Base-by-base conservation (phyloP, 2,797 vertebrate genomes). In the Aplochiton taeniatus region DNA sequence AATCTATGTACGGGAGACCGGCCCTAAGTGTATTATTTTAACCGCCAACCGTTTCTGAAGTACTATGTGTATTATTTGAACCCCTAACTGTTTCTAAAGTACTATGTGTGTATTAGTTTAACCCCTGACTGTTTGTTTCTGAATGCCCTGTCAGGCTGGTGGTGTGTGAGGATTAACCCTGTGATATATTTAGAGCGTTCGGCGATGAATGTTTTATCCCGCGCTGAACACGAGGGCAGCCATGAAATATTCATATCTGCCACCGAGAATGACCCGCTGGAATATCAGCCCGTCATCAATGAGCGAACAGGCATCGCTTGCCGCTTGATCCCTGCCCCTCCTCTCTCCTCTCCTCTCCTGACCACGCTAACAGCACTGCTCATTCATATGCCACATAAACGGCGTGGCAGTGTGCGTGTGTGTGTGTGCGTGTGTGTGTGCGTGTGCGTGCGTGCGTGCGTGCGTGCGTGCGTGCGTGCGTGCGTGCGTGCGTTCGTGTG, bases 211-310 rank as follows among this genome's bases (percentile, higher is more conserved):
- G 88, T 92, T 93, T 93, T 66, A 92, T 91, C 83, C 74, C 88
- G 83, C 87, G 83, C 83, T 84, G 85, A 90, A 90, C 87, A 75
- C 85, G 77, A 85, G 86, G 73, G 73, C 78, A 76, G 66, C 73
- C 85, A 93, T 93, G 90, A 93, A 93, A 84, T 85, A 91, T 93
- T 91, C 72, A 93, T 91, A 86, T 85, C 79, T 87, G 82, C 83
- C 85, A 88, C 84, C 87, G 84, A 89, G 85, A 14, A 89, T 90
- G 88, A 92, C 89, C 91, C 91, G 79, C 83, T 87, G 85, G 87
- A 90, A 91, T 91, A 90, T 90, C 90, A 91, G 76, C 69, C 76
- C 63, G 56, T 85, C 86, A 89, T 90, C 85, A 89, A 80, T 87
- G 81, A 88, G 83, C 89, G 82, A 85, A 80, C 83, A 74, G 82